A percentile compares a stretch with the other conserved stretches of the same genome.
phyloP scores from a whole-genome alignment of 2,888 invertebrate species.

The Norana najaformis region DNA sequence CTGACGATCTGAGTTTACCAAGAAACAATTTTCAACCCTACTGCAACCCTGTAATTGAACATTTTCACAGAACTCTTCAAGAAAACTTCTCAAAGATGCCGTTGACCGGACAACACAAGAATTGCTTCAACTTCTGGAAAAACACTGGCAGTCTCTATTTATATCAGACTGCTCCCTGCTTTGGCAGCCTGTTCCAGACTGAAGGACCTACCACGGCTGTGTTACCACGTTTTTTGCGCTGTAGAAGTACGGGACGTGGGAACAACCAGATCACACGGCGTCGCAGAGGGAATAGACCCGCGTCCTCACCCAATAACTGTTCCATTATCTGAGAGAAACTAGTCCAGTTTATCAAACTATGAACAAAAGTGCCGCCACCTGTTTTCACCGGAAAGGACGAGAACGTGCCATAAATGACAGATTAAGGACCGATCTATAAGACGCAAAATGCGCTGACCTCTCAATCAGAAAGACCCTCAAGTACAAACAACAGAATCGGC shows the following conservation, averaged over 20 bases:
- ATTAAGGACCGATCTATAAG: background rate
- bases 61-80: too few species aligned
- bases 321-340: too few species aligned
- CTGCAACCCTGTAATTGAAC: too few species aligned
- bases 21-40: too few species aligned
- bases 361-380: background rate
- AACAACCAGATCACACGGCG: background rate
- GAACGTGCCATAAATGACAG: background rate
- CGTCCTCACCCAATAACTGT: too few species aligned
- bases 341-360: background rate
- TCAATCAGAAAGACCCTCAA: background rate
- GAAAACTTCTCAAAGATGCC: too few species aligned
- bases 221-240: background rate
- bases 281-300: background rate
- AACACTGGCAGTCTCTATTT: too few species aligned
- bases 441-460: background rate
- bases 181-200: background rate
- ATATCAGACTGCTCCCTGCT: background rate
- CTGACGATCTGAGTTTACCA: too few species aligned
- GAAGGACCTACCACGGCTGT: background rate
- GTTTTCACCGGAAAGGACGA: background rate
- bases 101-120: too few species aligned
- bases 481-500: background rate
- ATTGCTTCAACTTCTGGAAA: too few species aligned
- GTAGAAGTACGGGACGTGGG: background rate